phyloP scores from a whole-genome alignment of 2,113 vertebrate species.

The Pandion haliaetus region DNA sequence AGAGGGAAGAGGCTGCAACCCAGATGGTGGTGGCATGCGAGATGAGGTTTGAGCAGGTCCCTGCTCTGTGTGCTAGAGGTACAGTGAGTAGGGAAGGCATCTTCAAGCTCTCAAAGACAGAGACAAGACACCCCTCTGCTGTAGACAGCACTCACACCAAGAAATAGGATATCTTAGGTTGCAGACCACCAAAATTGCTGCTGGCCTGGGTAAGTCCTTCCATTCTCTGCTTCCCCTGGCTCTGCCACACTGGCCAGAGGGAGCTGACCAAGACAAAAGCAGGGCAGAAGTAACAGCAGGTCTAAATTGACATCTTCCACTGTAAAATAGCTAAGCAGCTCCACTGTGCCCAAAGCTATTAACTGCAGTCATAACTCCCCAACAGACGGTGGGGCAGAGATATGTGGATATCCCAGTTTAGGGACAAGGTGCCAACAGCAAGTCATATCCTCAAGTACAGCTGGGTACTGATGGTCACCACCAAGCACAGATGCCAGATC shows the following conservation, averaged over 20 bases:
- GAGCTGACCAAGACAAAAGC: not conserved
- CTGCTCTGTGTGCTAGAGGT: not conserved
- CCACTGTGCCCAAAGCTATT: accelerated
- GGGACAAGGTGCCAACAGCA: accelerated
- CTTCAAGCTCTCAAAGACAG: not conserved
- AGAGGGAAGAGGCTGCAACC: not conserved
- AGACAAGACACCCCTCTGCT: not conserved
- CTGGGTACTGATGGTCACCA: not conserved
- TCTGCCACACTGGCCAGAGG: not conserved
- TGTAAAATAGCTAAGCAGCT: not conserved
- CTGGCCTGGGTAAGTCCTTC: not conserved
- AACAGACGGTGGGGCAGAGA: not conserved
- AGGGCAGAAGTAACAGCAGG: not conserved
- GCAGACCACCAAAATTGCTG: not conserved
- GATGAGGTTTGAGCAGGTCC: not conserved
- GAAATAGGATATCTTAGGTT: not conserved
- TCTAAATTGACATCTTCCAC: not conserved
- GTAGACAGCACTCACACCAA: not conserved
- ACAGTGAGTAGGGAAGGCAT: not conserved
- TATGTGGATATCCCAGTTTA: not conserved
- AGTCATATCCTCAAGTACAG: not conserved
- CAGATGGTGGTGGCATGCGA: not conserved
- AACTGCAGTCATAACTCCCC: not conserved
- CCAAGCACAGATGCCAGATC: not conserved
- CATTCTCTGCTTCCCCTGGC: not conserved